Percentiles rank a stretch among this genome's conserved stretches.
phyloP scores from a whole-genome alignment of 2,113 vertebrate genomes.

The Oenanthe oenanthe region DNA sequence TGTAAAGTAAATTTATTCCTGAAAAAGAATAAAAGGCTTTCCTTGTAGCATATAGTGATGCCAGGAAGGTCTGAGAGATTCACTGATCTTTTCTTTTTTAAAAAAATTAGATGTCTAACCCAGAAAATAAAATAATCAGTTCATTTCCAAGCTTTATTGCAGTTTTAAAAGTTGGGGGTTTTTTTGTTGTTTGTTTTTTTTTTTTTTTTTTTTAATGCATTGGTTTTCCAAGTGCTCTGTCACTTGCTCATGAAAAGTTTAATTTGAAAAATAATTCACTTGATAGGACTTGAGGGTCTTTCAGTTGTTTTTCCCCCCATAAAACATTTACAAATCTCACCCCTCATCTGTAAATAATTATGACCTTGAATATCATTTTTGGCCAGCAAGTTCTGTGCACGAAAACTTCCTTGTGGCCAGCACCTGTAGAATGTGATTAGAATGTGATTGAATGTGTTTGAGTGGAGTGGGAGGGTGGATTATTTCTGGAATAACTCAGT shows the following conservation, averaged over 20 bases:
- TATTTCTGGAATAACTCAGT: neutral
- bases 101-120: neutral
- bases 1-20: constrained; percentile 53
- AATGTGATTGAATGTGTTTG: neutral
- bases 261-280: neutral
- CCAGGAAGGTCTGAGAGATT: neutral
- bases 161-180: neutral
- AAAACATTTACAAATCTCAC: neutral
- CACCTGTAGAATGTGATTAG: neutral
- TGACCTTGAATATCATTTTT: neutral
- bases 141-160: neutral
- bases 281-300: neutral
- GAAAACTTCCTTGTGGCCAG: neutral
- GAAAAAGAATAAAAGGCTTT: neutral
- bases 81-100: neutral
- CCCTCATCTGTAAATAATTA: constrained; percentile 6
- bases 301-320: neutral
- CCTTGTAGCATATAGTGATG: neutral
- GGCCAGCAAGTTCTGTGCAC: neutral
- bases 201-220: neutral
- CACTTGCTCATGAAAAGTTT: neutral
- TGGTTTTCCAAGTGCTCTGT: neutral
- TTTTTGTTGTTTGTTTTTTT: too few species aligned
- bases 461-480: neutral
- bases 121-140: neutral